A percentile compares a stretch with the other conserved stretches of the same genome.
These are phyloP conservation scores for Forficula auricularia DNA, from an alignment of 1,140 invertebrate genomes.

Conservation along the genomic window DNA sequence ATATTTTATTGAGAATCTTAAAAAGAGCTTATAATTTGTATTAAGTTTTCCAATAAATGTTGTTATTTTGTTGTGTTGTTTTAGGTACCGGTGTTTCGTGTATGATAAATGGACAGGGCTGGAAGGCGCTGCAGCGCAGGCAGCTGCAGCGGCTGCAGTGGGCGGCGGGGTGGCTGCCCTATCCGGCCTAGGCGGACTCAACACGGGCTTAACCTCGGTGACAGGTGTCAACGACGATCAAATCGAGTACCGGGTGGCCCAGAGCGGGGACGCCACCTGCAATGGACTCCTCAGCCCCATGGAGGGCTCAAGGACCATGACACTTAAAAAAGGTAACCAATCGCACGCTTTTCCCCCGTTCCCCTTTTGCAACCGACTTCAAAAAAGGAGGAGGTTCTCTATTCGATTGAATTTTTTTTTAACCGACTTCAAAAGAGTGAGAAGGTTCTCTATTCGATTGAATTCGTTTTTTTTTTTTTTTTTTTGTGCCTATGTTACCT, in stretches of 20 bases:
- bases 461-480: no score
- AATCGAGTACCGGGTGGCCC: conserved; percentile 55
- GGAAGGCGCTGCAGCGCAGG: not conserved
- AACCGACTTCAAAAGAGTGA: no score
- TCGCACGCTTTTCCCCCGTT: not conserved
- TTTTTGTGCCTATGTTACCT: no score
- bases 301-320: conserved; percentile 58
- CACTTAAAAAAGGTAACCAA: conserved; percentile 42
- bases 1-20: no score
- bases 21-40: no score
- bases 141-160: not conserved
- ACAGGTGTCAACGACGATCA: conserved; percentile 6
- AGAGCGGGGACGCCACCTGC: conserved; percentile 76
- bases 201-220: not conserved
- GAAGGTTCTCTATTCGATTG: no score
- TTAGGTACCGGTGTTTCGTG: conserved; percentile 68
- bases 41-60: no score
- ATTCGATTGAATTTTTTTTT: no score
- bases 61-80: no score
- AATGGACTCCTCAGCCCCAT: conserved; percentile 65
- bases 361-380: no score
- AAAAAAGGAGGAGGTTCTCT: no score
- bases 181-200: not conserved
- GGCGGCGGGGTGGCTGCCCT: not conserved
- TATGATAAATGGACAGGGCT: conserved; percentile 47